These are phyloP conservation scores for Anodontia alba DNA, from an alignment of 2,888 invertebrate species.

Conservation along the genomic window DNA sequence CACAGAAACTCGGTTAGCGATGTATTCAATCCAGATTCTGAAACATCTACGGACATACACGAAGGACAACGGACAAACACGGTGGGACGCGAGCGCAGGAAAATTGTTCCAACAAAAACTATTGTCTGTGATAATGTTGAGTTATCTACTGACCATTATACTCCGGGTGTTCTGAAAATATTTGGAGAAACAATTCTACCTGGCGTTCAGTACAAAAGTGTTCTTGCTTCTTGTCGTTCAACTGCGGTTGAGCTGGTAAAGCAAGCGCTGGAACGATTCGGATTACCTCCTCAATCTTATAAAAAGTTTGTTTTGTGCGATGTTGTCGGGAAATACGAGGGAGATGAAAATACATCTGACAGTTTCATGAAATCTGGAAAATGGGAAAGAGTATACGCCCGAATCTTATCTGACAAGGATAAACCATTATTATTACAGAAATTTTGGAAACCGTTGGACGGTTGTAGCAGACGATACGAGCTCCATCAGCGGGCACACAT, in stretches of 20 bases:
- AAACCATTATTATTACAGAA: constrained; percentile 79
- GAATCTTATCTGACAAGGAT: constrained; percentile 77
- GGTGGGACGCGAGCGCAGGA: constrained; percentile 45
- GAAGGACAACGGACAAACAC: constrained; percentile 34
- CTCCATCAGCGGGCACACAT: constrained; percentile 72
- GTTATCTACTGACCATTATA: constrained; percentile 76
- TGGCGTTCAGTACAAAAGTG: constrained; percentile 82
- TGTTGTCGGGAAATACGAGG: constrained; percentile 72
- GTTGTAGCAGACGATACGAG: constrained; percentile 80
- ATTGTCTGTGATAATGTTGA: constrained; percentile 58
- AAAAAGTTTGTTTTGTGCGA: constrained; percentile 81
- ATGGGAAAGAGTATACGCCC: constrained; percentile 76
- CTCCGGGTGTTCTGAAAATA: constrained; percentile 80
- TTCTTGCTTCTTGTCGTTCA: constrained; percentile 78
- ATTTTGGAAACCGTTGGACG: constrained; percentile 82
- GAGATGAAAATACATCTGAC: constrained; percentile 37
- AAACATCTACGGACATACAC: constrained; percentile 42
- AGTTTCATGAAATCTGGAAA: constrained; percentile 35
- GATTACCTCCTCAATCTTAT: constrained; percentile 65
- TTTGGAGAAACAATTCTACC: constrained; percentile 79
- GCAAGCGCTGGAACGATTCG: constrained; percentile 80
- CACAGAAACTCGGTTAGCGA: constrained; percentile 39
- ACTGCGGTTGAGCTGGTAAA: constrained; percentile 80
- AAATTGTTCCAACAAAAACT: constrained; percentile 6
- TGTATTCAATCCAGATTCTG: constrained; percentile 52